phyloP scores from a whole-genome alignment of 2,888 invertebrate species.

The Teleogryllus oceanicus region DNA sequence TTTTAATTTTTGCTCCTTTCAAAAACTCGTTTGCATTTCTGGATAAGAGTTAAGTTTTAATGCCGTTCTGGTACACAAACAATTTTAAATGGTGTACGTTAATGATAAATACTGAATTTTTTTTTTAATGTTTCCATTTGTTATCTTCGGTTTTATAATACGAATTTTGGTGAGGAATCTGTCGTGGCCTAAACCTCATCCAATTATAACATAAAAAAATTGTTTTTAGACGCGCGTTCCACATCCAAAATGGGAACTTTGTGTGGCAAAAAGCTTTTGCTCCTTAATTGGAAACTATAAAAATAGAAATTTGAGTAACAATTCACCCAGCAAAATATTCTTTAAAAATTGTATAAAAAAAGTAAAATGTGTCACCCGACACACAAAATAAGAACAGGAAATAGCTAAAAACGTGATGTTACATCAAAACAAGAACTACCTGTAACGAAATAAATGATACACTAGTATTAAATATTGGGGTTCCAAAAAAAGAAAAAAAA shows the following conservation, averaged over 20 bases:
- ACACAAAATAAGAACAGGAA: background rate
- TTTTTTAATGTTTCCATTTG: constrained; percentile 7
- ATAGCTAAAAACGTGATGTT: constrained; percentile 18
- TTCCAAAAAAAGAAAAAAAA: background rate
- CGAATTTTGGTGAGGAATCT: constrained; percentile 18
- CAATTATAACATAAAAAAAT: background rate
- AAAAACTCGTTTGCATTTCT: constrained; percentile 12
- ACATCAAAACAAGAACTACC: background rate
- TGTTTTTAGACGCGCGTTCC: constrained; percentile 7
- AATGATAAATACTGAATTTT: background rate
- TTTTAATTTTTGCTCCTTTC: constrained; percentile 7
- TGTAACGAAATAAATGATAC: constrained; percentile 1
- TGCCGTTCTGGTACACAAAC: background rate
- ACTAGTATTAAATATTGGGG: constrained; percentile 18
- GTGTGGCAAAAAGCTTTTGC: background rate
- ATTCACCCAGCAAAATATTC: constrained; percentile 11
- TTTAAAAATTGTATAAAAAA: constrained; percentile 8
- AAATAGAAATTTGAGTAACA: constrained; percentile 18
- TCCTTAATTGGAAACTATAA: constrained; percentile 11
- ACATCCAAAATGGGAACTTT: background rate
- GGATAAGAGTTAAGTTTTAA: constrained; percentile 11
- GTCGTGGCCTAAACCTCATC: background rate
- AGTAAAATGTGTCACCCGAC: background rate
- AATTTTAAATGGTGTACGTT: background rate
- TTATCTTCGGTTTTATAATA: background rate